Base-by-base conservation (phyloP, 2,797 vertebrate species). In the Tachyglossus aculeatus region DNA sequence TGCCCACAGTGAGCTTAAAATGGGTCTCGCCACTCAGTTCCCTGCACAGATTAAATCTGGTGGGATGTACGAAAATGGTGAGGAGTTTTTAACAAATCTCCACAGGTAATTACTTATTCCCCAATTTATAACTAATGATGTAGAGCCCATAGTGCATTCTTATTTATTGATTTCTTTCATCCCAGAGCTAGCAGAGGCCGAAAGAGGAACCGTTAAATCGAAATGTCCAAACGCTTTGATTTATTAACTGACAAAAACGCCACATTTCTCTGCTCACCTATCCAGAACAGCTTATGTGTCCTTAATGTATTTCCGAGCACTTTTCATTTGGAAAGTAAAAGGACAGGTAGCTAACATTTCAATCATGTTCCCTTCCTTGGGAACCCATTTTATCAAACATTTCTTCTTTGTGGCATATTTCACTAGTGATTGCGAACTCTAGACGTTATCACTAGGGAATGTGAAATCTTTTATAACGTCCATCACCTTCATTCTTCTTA, bases 91-190 rank as follows among this genome's bases (percentile, higher is more conserved):
- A 66, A 58, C 75, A 79, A 64, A 67, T 63, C 58, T 83, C 61
- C 77, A 59, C 50, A 52, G 8, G 9, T 71, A 62, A 81, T 71
- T 77, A 51, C 64, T 70, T 21, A 74, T 63, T 25, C 72, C 37
- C 72, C 43, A 64, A 36, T 61, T 77, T 53, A 44, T 69, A 69
- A 78, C 76, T 74, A 78, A 74, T 73, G 62, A 22, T 64, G 39
- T 53, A 39, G 67, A 53, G 33, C 72, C 29, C 50, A 12, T 29
- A 75, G 22, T 75, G 10, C 71, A 72, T 78, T 77, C 61, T 78
- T 68, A 72, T 77, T 77, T 83, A 83, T 83, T 81, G 75, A 83
- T 81, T 79, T 67, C 56, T 31, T 73, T 79, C 64, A 51, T 79
- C 81, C 56, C 54, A 52, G 43, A 66, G 43, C 77, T 65, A 48